Base-by-base conservation (phyloP, 23 tunicate genomes). In the Aplidium turbinatum region DNA sequence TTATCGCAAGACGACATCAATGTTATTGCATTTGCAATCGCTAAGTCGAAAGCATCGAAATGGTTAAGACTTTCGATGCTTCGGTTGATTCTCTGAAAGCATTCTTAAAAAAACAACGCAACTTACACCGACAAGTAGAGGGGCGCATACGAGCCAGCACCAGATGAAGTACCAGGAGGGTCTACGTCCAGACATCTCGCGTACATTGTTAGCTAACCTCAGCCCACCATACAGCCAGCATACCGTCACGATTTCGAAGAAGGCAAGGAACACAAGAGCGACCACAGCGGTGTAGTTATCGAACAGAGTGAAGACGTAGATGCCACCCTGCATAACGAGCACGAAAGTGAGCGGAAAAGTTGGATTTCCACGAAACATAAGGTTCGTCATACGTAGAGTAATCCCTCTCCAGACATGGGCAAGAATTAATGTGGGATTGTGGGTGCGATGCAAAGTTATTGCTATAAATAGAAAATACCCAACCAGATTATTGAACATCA, bases 211-310 rank as follows among this genome's bases (percentile, higher is more conserved):
- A 34, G 90, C 75, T 13, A 93, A 58, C 25, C 76, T 58, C 21
- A 63, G 34, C 0, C 79, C 90, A 28, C 90, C 90, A 50, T 75
- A 93, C 2, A 75, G 16, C 89, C 89, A 93, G 38, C 94, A 86
- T 18, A 93, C 57, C 0, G 85, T 75, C 26, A 93, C 70, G 6
- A 86, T 75, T 57, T 93, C 98, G 34, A 86, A 80, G 57, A 66
- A 75, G 25, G 98, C 98, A 9, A 93, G 39, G 65, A 86, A 75
- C 84, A 88, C 63, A 1, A 93, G 79, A 1, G 98, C 75, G 13
- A 81, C 78, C 20, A 82, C 56, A 2, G 93, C 94, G 3, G 78
- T 70, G 85, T 93, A 93, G 28, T 82, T 38, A 69, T 93, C 98
- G 27, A 93, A 39, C 56, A 93, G 42, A 4, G 75, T 86, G 63